Conservation (phyloP, 2,888 invertebrate species). For the Eupithecia inturbata region DNA sequence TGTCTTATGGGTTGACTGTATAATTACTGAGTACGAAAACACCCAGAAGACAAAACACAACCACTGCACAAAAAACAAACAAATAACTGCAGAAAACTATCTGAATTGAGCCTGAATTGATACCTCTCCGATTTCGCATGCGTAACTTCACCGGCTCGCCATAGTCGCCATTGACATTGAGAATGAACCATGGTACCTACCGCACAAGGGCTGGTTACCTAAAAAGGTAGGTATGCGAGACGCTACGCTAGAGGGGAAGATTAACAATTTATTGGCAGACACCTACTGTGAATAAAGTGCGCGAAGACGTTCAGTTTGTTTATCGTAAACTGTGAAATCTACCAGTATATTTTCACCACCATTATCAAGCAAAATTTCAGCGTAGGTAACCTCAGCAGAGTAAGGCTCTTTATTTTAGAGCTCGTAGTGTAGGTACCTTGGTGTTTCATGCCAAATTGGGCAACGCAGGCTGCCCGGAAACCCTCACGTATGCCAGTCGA, state of each 20-base stretch:
- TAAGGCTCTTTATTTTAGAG: slow-evolving; percentile 2
- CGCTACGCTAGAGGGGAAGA: too few relatives aligned
- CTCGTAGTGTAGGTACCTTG: slow-evolving; percentile 1
- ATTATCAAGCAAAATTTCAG: neutral
- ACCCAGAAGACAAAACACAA: too few relatives aligned
- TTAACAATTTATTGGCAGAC: too few relatives aligned
- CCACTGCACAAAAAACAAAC: too few relatives aligned
- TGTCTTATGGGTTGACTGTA: too few relatives aligned
- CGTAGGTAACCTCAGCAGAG: neutral
- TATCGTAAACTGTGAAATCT: neutral
- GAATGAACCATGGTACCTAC: neutral
- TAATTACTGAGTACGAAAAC: too few relatives aligned
- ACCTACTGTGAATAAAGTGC: too few relatives aligned
- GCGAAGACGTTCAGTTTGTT: neutral
- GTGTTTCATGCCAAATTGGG: slow-evolving; percentile 33
- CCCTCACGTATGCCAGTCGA: slow-evolving; percentile 3
- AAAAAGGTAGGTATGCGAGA: too few relatives aligned
- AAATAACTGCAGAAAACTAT: too few relatives aligned
- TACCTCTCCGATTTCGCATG: too few relatives aligned
- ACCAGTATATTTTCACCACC: neutral
- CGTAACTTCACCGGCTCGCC: neutral
- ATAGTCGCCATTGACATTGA: neutral
- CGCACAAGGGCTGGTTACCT: too few relatives aligned
- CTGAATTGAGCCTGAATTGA: too few relatives aligned
- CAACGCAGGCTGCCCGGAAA: slow-evolving; percentile 24